Base-by-base conservation (phyloP, 1,140 invertebrate genomes). In the Bradysia coprophila region DNA sequence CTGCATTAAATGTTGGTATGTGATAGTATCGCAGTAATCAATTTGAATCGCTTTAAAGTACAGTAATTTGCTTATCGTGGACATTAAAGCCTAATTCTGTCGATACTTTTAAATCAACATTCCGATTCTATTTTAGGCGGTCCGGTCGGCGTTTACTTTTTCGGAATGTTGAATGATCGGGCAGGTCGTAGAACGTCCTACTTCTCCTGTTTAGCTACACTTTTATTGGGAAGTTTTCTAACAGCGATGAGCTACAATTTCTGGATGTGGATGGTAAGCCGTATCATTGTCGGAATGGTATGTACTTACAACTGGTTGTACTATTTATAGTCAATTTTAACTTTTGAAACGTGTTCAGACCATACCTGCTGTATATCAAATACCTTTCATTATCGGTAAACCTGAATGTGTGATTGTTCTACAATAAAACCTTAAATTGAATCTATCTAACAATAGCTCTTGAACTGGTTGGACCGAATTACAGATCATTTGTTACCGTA, bases 361-460 rank as follows among this genome's bases (percentile, higher is more conserved):
- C 1, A 86, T 91, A 49, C 87, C 87, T 9, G 87, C 86, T 4
- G 79, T 91, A n/a, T 92, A 91, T 62, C 87, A 93, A 66, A 89
- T 92, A 57, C 88, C 88, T 4, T 92, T 91, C 53, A 91, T 92
- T 44, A 90, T 92, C 53, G 85, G 88, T 90, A 68, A 80, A 21
- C 2, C 4, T 5, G 5, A 19, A 15, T 20, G 5, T 13, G 15
- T 9, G 4, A 40, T 11, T 24, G 3, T 6, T 13, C 21, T 4
- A 18, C 18, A 23, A 16, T 9, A 21, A 16, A 8, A 19, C 22
- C 22, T 19, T 39, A 6, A 16, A 39, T 21, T 39, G 38, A 37
- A 37, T 13, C 21, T 38, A 19, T n/a, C n/a, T n/a, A n/a, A n/a
- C n/a, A n/a, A n/a, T 54, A 92, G 88, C 83, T 46, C 59, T 92